Conservation (phyloP, 1,140 invertebrate species). For the Lucilia sericata region DNA sequence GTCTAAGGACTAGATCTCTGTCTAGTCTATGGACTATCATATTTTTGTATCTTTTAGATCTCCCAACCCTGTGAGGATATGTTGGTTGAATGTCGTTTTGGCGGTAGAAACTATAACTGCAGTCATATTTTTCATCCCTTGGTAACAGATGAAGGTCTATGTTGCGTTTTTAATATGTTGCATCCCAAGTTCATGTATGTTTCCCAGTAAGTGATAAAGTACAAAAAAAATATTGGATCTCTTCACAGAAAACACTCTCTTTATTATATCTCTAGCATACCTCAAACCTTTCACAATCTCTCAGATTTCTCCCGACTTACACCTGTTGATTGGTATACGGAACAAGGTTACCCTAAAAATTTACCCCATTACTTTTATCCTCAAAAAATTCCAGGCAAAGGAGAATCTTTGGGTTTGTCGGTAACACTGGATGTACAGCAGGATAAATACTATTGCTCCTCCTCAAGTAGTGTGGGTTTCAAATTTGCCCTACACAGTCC, state of each 20-base stretch:
- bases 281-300: neutral
- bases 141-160: constrained; percentile 84
- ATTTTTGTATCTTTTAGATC: constrained; percentile 53
- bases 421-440: constrained; percentile 78
- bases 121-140: constrained; percentile 78
- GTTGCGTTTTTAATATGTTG: constrained; percentile 84
- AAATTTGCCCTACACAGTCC: constrained; percentile 80
- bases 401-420: constrained; percentile 77
- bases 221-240: neutral
- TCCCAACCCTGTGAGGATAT: constrained; percentile 79
- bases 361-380: constrained; percentile 72
- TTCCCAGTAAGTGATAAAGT: constrained; percentile 52
- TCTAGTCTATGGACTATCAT: too few species aligned
- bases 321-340: constrained; percentile 79
- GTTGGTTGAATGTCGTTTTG: constrained; percentile 76
- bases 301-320: neutral
- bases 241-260: neutral
- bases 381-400: constrained; percentile 73
- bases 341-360: constrained; percentile 73
- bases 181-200: constrained; percentile 76
- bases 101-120: constrained; percentile 73
- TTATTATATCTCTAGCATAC: constrained; percentile 9
- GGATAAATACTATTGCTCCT: constrained; percentile 82
- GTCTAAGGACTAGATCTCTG: neutral
- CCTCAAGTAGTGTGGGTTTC: constrained; percentile 80